Evolutionary conservation across 2,888 invertebrate genomes (phyloP).

Genomic region (Uropetala carovei): DNA sequence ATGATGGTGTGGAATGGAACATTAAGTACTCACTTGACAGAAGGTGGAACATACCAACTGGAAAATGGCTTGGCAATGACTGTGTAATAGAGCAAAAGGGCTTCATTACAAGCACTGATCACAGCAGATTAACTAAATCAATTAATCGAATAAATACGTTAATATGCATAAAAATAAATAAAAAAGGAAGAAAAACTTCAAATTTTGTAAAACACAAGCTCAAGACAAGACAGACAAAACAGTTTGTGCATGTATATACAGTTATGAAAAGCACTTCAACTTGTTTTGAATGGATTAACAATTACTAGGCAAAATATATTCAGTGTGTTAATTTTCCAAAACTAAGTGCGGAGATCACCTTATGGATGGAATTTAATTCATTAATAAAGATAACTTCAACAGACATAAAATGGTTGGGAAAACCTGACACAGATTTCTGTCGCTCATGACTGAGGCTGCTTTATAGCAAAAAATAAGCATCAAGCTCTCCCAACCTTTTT

Average conservation of each 20-base stretch:
- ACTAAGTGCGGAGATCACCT: too few species aligned
- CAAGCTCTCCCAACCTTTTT: too few species aligned
- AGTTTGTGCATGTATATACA: not conserved
- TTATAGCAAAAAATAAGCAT: too few species aligned
- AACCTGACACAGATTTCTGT: too few species aligned
- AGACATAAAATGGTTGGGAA: too few species aligned
- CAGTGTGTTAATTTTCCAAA: too few species aligned
- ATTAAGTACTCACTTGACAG: conserved; percentile 28
- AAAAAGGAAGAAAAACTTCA: not conserved
- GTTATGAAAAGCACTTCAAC: not conserved
- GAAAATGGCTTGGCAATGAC: conserved; percentile 29
- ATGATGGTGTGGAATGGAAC: conserved; percentile 18
- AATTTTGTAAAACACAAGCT: not conserved
- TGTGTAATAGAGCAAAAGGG: conserved; percentile 28
- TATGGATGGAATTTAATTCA: too few species aligned
- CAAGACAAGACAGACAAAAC: not conserved
- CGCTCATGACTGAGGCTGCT: too few species aligned
- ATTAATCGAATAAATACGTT: not conserved
- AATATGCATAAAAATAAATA: not conserved
- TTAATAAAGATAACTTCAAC: too few species aligned
- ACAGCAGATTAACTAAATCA: not conserved
- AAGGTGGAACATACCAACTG: conserved; percentile 35
- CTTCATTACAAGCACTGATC: conserved; percentile 19
- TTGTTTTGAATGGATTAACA: not conserved
- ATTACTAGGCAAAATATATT: too few species aligned